Evolutionary conservation across 1,140 invertebrate genomes (phyloP), one percentile per base, ranked within the genome.

Genomic region (Drosophila sucinea): DNA sequence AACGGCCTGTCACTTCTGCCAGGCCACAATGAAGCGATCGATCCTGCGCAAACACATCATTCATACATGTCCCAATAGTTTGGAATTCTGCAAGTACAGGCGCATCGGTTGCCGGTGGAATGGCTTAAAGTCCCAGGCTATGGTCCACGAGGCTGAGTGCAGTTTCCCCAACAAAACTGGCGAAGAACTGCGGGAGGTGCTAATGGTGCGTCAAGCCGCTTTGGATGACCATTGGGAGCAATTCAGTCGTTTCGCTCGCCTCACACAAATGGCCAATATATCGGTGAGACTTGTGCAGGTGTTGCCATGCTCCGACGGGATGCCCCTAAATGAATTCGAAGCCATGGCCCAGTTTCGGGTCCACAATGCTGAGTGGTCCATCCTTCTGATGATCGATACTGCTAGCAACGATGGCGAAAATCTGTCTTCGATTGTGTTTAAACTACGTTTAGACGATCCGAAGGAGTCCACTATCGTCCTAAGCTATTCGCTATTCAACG

Each of bases 101-200:
- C 72, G 68, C 3, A 29, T 81, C 0, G 79, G 79, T 0, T 81
- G 79, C 57, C 5, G 4, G 6, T 81, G 79, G 79, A 57, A 33
- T 25, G 70, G 70, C 1, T 5, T 0, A 3, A 2, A 33, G 3
- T n/a, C 32, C 5, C 3, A 1, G 8, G 0, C 17, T 11, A 1
- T 0, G 2, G 29, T 3, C 1, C 79, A 79, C 11, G 17, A 30
- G 5, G 2, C 10, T 2, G 10, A n/a, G 0, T 79, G 77, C 8
- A 30, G 62, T n/a, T 64, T 10, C 8, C 65, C 57, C 1, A 7
- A 11, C 1, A 81, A 64, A n/a, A 62, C 23, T 6, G 72, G 68
- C 1, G 0, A 0, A 1, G 32, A 77, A 41, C 11, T 80, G 63
- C 17, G 67, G 3, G 33, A 61, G 1, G 3, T 7, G 2, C 44